Evolutionary conservation across 2,113 vertebrate genomes (phyloP), one percentile per base, ranked within the genome.

Genomic region (Gallinago jamesoni): DNA sequence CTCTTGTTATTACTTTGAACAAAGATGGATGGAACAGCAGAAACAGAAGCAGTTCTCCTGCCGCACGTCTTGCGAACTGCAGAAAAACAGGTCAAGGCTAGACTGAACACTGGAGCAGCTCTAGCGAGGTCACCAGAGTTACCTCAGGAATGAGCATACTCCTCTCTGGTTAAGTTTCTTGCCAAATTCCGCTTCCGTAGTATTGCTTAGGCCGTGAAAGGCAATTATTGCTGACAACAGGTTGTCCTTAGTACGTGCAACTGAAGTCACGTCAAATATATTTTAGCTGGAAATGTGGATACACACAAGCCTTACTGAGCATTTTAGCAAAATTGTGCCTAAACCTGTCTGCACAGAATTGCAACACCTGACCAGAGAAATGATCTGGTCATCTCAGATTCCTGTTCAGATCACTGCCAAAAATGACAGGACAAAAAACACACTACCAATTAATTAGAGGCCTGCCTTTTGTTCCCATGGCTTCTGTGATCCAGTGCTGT

Each of bases 41-140:
- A 82, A 84, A 31, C 2, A 79, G 57, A 67, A 92, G 57, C 33
- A 84, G 43, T 50, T 91, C 79, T 86, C 31, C 67, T 67, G 82
- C 45, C 2, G 1, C 48, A 67, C 7, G 6, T 50, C 52, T 91
- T 66, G 56, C 0, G 0, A 82, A 84, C 66, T 48, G 21, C 55
- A 87, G 72, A 92, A 93, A 90, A 90, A 69, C 83, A 84, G 56
- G 72, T 93, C 94, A 96, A 96, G 94, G 83, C 84, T 73, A 72
- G 73, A 53, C 25, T 77, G 76, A 94, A 84, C 81, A 72, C 90
- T 37, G 75, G 48, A 85, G 76, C 52, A 84, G 62, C 57, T 87
- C 73, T 57, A 55, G 56, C 0, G 1, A 89, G 81, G 85, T 82
- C 91, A 82, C 37, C 3, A 1, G 53, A 91, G 53, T 69, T 57